A percentile compares a stretch with the other conserved stretches of the same genome.
Evolutionary conservation across 1,140 invertebrate species (phyloP).

Genomic region (Heliconius melpomene): DNA sequence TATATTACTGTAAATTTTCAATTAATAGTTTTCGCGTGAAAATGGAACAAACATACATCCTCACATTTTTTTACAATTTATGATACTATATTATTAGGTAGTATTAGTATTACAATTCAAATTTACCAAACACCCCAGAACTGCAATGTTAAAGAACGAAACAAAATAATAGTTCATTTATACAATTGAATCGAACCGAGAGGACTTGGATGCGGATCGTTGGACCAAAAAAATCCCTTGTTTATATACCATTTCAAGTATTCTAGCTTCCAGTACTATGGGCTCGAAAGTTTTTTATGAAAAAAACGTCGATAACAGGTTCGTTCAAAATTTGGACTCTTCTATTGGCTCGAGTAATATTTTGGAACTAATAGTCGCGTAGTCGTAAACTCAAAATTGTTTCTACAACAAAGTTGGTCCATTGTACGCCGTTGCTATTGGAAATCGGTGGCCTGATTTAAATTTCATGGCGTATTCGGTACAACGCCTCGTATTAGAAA

Average conservation of each 20-base stretch:
- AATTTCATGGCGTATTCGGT: conserved; percentile 38
- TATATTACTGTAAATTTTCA: too few species aligned
- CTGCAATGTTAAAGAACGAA: neutral
- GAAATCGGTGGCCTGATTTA: conserved; percentile 41
- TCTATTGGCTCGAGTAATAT: conserved; percentile 39
- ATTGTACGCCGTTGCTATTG: conserved; percentile 39
- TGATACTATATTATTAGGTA: too few species aligned
- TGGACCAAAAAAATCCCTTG: neutral
- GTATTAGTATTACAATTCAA: neutral
- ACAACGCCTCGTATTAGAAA: conserved; percentile 37
- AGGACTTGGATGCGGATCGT: neutral
- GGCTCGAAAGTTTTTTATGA: conserved; percentile 37
- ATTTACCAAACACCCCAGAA: neutral
- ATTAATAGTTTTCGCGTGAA: too few species aligned
- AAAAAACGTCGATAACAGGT: conserved; percentile 33
- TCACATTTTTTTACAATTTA: too few species aligned
- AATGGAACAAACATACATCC: too few species aligned
- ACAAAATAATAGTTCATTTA: conserved; percentile 7
- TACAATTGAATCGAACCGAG: neutral
- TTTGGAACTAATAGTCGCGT: conserved; percentile 43
- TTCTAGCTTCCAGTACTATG: conserved; percentile 19
- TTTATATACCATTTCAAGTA: conserved; percentile 15
- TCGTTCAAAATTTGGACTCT: conserved; percentile 32
- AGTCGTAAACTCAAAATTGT: conserved; percentile 45
- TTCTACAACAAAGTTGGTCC: conserved; percentile 41